Evolutionary conservation across 2,888 invertebrate species (phyloP).

Genomic region (Pterostichus madidus): DNA sequence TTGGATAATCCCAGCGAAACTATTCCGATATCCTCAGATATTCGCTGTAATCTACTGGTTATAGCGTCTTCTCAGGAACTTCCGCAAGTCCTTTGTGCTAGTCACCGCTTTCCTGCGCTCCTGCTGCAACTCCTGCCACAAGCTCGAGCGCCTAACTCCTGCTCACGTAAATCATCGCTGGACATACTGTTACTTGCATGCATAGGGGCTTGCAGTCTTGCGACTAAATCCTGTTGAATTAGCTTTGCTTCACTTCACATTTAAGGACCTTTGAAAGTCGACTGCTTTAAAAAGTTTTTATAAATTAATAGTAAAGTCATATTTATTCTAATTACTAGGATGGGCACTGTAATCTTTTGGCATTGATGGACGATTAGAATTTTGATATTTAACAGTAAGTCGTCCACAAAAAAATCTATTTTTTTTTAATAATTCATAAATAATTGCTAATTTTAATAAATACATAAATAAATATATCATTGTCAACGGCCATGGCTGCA

Average conservation of each 20-base stretch:
- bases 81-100: conserved; percentile 50
- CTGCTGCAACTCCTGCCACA: background rate
- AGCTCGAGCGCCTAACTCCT: background rate
- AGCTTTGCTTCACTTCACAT: conserved; percentile 9
- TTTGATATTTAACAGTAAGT: no score
- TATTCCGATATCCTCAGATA: conserved; percentile 62
- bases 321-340: no score
- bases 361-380: no score
- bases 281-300: no score
- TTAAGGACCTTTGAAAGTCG: background rate
- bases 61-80: conserved; percentile 50
- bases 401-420: no score
- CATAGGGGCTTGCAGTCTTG: background rate
- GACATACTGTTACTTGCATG: conserved; percentile 35
- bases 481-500: no score
- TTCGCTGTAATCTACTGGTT: conserved; percentile 61
- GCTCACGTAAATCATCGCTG: conserved; percentile 46
- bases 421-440: no score
- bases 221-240: background rate
- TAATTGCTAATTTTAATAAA: no score
- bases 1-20: conserved; percentile 58
- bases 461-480: no score
- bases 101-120: conserved; percentile 22
- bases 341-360: no score
- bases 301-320: no score